Base-by-base conservation (phyloP, 2,113 vertebrate species). In the Potamarius usumacintae region DNA sequence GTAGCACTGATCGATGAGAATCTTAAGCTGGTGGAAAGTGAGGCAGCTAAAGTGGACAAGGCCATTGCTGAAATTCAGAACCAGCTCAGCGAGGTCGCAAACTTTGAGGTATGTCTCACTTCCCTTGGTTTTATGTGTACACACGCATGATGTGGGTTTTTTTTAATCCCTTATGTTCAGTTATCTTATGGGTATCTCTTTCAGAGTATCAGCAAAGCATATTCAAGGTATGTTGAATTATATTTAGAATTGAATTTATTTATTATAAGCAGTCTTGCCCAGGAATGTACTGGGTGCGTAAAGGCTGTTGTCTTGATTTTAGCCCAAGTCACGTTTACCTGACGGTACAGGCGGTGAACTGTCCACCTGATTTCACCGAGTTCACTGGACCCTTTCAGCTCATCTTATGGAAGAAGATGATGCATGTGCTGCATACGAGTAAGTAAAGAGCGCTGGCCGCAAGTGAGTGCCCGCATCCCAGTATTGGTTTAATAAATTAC, bases 321-420 rank as follows among this genome's bases (percentile, higher is more conserved):
- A 95, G 89, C 80, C 89, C 62, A 86, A 91, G 89, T 60, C 90
- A 92, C 17, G 22, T 84, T 42, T 48, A 72, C 90, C 71, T 82
- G 57, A 42, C 53, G 17, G 89, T 14, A 87, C 86, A 93, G 82
- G 80, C 93, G 0, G 91, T 92, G 22, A 92, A 90, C 85, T 95
- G 93, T 85, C 89, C 88, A 0, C 88, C 93, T 15, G 94, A 95
- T 34, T 95, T 93, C 63, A 92, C 92, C 0, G 94, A 96, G 86
- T 95, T 95, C 91, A 94, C 94, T 1, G 95, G 94, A 11, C 95
- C 95, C 0, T 92, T 95, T 84, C 95, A 96, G 92, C 94, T 96
- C 20, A 96, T 96, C 78, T 91, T 96, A 92, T 96, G 95, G 95
- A 96, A 96, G 90, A 96, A 95, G 89, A 96, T 96, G 95, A 94